Percentiles rank a stretch among this genome's conserved stretches.
Evolutionary conservation across 2,113 vertebrate species (phyloP).

Genomic region (Naja naja): DNA sequence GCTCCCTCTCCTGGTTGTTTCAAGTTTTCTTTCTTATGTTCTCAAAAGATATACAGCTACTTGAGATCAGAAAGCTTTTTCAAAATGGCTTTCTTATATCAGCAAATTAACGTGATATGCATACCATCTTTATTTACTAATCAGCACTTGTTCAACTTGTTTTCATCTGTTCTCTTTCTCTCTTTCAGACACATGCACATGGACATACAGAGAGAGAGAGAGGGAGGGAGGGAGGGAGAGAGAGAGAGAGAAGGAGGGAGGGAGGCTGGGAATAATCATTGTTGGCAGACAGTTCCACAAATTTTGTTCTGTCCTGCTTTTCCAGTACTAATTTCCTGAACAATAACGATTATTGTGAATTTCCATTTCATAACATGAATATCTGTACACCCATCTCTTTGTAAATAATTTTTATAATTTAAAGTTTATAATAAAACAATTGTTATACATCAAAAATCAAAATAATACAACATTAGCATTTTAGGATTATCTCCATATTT

Average conservation of each 20-base stretch:
- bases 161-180: neutral
- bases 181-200: neutral
- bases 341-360: neutral
- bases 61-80: neutral
- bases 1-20: slow-evolving; percentile 10
- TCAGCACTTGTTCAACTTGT: neutral
- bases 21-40: neutral
- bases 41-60: neutral
- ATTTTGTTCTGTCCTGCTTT: neutral
- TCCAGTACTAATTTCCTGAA: neutral
- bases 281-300: neutral
- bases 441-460: neutral
- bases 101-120: neutral
- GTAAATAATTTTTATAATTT: neutral
- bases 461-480: neutral
- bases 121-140: neutral
- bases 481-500: neutral
- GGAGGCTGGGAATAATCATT: neutral
- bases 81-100: neutral
- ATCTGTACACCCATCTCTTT: neutral
- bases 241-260: too few relatives aligned
- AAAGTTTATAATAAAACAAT: neutral
- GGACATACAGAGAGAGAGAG: too few relatives aligned
- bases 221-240: too few relatives aligned
- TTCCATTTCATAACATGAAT: neutral